Base-by-base conservation (phyloP, 2,797 vertebrate genomes). In the Chloroceryle amazona region DNA sequence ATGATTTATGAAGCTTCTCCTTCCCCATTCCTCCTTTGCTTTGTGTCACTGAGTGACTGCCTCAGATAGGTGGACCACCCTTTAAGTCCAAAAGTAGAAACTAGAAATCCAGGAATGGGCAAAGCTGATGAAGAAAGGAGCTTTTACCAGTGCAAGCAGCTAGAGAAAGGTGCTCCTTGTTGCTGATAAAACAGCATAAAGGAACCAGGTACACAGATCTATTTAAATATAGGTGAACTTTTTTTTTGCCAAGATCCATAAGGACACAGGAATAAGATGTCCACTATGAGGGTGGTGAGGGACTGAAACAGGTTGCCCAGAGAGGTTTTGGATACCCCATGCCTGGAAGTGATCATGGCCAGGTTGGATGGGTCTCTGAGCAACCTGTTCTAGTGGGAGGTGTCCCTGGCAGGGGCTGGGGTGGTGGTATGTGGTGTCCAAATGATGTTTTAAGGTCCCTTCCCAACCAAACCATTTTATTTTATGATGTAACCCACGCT, bases 161-260 rank as follows among this genome's bases (percentile, higher is more conserved):
- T 67, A 54, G 11, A 81, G 39, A 39, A 80, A 44, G 14, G 9
- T 33, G 47, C 2, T 51, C 28, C 23, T 42, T 71, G 57, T 52
- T 93, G 25, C 37, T 65, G 49, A 42, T 57, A 87, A 84, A 33
- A 52, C 3, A 68, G 13, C 8, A 73, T 15, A 47, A 46, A 66
- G 37, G 33, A 81, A 37, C 13, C 21, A 39, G 13, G 13, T 8
- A 33, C 13, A 31, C 7, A 67, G 4, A 10, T 63, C 44, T 67
- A 3, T 46, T 49, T 49, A 84, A 75, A 57, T 35, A 31, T 0
- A 72, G 9, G 9, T n/a, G 10, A 44, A 2, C 11, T 4, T 0
- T 41, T 58, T 29, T 28, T 28, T 51, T 28, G 25, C 31, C 71
- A 66, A 58, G 13, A 12, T 4, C 23, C 23, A 13, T n/a, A 54